phyloP scores from a whole-genome alignment of 2,888 invertebrate genomes.

The Spisula subtruncata region DNA sequence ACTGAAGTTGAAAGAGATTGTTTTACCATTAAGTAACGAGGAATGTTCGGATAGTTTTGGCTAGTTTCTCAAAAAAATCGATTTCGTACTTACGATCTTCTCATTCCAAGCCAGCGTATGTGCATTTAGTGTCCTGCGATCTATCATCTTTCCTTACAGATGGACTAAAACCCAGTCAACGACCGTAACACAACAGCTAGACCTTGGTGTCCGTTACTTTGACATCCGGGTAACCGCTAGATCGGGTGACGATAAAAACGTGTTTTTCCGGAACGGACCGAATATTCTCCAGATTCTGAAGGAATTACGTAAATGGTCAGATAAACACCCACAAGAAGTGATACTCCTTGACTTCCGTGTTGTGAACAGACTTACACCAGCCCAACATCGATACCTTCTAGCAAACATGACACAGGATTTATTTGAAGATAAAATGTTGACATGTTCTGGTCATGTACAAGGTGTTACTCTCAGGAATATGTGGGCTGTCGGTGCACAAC shows the following conservation, averaged over 20 bases:
- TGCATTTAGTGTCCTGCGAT: background rate
- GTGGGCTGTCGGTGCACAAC: slow-evolving; percentile 89
- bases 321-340: slow-evolving; percentile 92
- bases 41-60: too few species aligned
- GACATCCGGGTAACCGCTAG: slow-evolving; percentile 93
- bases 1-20: too few species aligned
- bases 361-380: slow-evolving; percentile 92
- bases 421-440: slow-evolving; percentile 69
- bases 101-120: too few species aligned
- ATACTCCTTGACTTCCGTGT: slow-evolving; percentile 95
- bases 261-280: slow-evolving; percentile 93
- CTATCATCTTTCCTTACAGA: slow-evolving; percentile 87
- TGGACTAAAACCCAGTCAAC: slow-evolving; percentile 94
- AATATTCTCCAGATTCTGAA: slow-evolving; percentile 91
- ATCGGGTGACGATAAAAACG: slow-evolving; percentile 90
- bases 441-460: slow-evolving; percentile 48
- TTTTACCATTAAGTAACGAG: too few species aligned
- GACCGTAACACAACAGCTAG: slow-evolving; percentile 91
- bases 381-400: slow-evolving; percentile 90
- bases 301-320: slow-evolving; percentile 91
- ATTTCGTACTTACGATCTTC: too few species aligned
- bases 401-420: slow-evolving; percentile 90
- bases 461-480: slow-evolving; percentile 84
- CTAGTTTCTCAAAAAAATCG: too few species aligned
- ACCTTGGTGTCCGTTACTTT: slow-evolving; percentile 94